phyloP scores from a whole-genome alignment of 2,797 vertebrate species.

The Philypnodon macrostomus region DNA sequence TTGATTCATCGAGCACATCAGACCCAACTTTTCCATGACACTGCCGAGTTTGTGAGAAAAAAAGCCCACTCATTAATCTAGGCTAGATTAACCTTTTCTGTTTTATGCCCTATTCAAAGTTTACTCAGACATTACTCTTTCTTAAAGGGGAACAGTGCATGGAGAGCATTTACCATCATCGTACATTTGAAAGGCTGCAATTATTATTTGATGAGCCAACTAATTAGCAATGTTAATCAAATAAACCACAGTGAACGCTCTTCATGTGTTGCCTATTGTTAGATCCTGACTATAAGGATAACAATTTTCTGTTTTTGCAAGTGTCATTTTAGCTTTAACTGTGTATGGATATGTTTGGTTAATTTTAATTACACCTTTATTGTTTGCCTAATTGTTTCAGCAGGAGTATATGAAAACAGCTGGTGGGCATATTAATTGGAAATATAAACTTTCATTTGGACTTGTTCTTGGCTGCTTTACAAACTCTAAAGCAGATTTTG shows the following conservation, averaged over 20 bases:
- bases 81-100: background rate
- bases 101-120: slow-evolving; percentile 6
- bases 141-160: background rate
- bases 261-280: background rate
- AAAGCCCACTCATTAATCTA: slow-evolving; percentile 8
- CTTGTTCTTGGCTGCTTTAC: background rate
- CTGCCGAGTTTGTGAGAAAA: slow-evolving; percentile 13
- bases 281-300: background rate
- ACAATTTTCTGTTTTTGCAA: background rate
- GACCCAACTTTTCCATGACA: slow-evolving; percentile 3
- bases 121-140: slow-evolving; percentile 1
- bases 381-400: background rate
- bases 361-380: background rate
- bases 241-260: background rate
- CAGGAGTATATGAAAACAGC: background rate
- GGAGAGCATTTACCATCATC: background rate
- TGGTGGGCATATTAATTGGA: background rate
- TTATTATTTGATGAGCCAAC: slow-evolving; percentile 3
- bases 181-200: background rate
- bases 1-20: slow-evolving; percentile 29
- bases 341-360: background rate
- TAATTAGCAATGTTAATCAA: slow-evolving; percentile 10
- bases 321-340: background rate
- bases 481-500: no score
- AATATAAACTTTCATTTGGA: background rate